Conservation (phyloP, 2,888 invertebrate species). For the Polyommatus iphigenia region DNA sequence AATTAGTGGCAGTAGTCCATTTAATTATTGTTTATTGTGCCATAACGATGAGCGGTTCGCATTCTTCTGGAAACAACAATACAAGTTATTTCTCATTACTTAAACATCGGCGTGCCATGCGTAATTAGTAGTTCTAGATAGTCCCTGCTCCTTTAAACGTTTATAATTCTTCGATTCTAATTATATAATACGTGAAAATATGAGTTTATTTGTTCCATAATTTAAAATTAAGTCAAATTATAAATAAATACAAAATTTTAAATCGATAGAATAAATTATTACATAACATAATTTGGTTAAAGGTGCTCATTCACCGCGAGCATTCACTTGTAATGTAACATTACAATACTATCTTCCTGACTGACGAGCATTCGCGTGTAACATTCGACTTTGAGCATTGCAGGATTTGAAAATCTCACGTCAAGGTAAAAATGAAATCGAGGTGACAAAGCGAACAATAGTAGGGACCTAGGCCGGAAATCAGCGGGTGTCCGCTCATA, state of each 20-base stretch:
- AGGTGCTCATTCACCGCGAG: too few species aligned
- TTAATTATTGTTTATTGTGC: constrained; percentile 24
- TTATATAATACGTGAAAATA: too few species aligned
- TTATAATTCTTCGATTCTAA: background rate
- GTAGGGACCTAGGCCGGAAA: constrained; percentile 67
- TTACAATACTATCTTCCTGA: too few species aligned
- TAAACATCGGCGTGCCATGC: constrained; percentile 1
- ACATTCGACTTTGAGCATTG: background rate
- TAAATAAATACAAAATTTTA: too few species aligned
- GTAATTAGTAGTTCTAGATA: constrained; percentile 28
- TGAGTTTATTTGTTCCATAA: too few species aligned
- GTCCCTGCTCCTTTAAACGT: background rate
- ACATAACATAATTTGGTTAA: too few species aligned
- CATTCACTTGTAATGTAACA: too few species aligned
- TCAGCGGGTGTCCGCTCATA: constrained; percentile 76
- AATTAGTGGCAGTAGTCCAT: constrained; percentile 19
- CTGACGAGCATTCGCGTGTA: too few species aligned
- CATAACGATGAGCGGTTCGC: constrained; percentile 20
- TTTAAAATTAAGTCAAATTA: background rate
- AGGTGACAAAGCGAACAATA: constrained; percentile 45
- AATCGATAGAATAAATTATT: background rate
- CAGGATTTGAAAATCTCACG: background rate
- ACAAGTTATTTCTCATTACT: constrained; percentile 28
- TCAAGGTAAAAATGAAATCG: constrained; percentile 20
- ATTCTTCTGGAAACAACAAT: constrained; percentile 25